phyloP scores from a whole-genome alignment of 2,113 vertebrate genomes.

The Calyptomena viridis region DNA sequence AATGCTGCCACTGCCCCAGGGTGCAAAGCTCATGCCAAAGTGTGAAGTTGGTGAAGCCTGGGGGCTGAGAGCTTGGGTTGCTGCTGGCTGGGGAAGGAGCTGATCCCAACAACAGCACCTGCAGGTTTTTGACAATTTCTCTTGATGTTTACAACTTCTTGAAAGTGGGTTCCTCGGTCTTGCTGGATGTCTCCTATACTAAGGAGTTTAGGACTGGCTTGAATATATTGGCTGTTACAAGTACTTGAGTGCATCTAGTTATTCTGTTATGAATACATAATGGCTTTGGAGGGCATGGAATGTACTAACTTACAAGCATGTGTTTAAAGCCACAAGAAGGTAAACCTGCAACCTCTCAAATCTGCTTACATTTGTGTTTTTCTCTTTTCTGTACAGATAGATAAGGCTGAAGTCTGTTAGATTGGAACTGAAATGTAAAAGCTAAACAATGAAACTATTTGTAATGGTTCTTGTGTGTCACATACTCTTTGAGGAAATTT shows the following conservation, averaged over 20 bases:
- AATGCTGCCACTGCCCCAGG: neutral
- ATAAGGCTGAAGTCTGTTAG: neutral
- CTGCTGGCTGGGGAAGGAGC: neutral
- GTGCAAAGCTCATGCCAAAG: neutral
- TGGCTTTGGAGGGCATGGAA: neutral
- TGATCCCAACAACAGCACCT: neutral
- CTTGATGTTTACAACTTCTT: neutral
- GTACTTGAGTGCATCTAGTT: neutral
- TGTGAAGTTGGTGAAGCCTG: neutral
- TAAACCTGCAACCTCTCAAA: neutral
- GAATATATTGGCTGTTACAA: neutral
- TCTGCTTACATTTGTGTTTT: neutral
- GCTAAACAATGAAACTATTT: neutral
- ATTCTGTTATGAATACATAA: neutral
- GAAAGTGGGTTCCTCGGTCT: neutral
- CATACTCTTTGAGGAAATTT: neutral
- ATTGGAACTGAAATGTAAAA: neutral
- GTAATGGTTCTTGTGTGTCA: neutral
- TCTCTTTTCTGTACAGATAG: neutral
- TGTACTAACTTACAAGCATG: neutral
- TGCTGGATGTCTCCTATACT: accelerated
- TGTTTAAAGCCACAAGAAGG: neutral
- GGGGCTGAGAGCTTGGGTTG: neutral
- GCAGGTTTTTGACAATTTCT: neutral
- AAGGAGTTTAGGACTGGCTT: neutral